phyloP scores from a whole-genome alignment of 2,797 vertebrate species.

The Sitta carolinensis region DNA sequence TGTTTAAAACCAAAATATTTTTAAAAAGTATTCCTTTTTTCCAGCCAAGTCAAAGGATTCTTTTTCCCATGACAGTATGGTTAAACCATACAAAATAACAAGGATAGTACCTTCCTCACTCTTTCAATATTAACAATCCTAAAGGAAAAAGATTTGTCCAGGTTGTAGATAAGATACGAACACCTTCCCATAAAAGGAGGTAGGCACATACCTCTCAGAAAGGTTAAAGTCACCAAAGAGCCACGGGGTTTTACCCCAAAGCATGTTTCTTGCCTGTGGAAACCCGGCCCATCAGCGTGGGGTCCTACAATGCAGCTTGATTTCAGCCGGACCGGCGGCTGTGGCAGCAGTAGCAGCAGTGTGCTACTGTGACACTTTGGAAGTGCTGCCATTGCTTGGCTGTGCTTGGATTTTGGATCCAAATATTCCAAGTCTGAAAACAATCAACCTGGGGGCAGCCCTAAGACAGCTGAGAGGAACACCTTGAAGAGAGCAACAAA shows the following conservation, averaged over 20 bases:
- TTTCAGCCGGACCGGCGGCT: accelerated
- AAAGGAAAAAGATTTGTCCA: not conserved
- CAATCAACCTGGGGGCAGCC: not conserved
- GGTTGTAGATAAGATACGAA: not conserved
- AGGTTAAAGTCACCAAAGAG: not conserved
- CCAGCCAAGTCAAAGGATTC: not conserved
- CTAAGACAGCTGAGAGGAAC: not conserved
- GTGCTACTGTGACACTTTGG: not conserved
- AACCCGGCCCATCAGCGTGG: accelerated
- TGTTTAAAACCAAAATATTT: not conserved
- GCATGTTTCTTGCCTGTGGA: not conserved
- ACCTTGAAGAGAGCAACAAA: not conserved
- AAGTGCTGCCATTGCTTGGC: not conserved
- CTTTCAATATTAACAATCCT: not conserved
- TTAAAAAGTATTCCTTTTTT: not conserved
- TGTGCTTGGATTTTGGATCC: not conserved
- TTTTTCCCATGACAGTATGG: not conserved
- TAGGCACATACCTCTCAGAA: not conserved
- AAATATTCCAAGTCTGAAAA: not conserved
- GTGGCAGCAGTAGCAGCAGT: not conserved
- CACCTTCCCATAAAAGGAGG: not conserved
- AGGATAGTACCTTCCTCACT: not conserved
- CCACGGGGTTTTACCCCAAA: not conserved
- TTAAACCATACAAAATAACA: not conserved
- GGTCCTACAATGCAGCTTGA: not conserved